Evolutionary conservation across 2,888 invertebrate species (phyloP), one percentile per base, ranked within the genome.

Genomic region (Carpatolechia fugitivella): DNA sequence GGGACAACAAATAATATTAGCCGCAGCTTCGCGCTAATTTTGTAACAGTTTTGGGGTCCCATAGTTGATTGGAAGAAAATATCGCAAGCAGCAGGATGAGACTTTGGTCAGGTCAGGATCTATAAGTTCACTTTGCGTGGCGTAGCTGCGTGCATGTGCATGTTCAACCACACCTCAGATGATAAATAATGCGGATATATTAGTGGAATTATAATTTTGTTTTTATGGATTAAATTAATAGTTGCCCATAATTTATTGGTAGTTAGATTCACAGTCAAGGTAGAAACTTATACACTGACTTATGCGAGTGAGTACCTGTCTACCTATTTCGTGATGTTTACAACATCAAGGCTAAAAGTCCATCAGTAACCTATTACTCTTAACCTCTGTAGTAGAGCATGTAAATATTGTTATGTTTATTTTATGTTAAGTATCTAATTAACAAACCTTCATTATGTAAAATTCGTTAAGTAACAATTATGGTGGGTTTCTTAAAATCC

Each of bases 271-370:
- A 49, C 35, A 35, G 5, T 10, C 49, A 49, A 49, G 20, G 33
- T 41, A 52, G 13, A n/a, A 51, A 33, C 20, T 31, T 30, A 31
- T 40, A 40, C 41, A 40, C 16, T 40, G 24, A 40, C 51, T 51
- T 36, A 24, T 13, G 20, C 24, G 30, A 14, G 13, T 38, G 5
- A 4, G 7, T 52, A 51, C 20, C 16, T 20, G 20, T 18, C 46
- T 4, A 13, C 16, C 36, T 38, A 14, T 10, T 14, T 41, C 53
- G 44, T 56, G 49, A 46, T 46, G 46, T 52, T 24, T 13, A 20
- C 8, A 41, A 47, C 54, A 54, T 38, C 54, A 57, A 57, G 57
- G 57, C 46, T 40, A 46, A 30, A 24, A 36, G 29, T 48, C 51
- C 40, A 52, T 54, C 48, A 20, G n/a, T 44, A 48, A 52, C 52